Evolutionary conservation across 2,113 vertebrate genomes (phyloP).

Genomic region (Thamnophis sirtalis): DNA sequence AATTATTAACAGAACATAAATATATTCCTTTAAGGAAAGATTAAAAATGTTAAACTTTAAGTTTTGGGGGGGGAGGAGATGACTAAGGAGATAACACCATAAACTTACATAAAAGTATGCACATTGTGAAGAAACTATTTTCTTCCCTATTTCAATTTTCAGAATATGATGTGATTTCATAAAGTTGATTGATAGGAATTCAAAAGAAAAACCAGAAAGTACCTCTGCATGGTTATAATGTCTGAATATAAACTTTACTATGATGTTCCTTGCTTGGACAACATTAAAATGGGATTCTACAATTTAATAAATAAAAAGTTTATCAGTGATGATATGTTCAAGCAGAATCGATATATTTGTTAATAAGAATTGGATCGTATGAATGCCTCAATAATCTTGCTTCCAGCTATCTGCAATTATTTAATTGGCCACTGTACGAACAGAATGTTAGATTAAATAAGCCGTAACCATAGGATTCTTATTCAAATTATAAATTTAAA

Average conservation of each 20-base stretch:
- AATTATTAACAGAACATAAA: neutral
- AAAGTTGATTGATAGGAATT: neutral
- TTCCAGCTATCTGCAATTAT: neutral
- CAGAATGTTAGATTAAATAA: neutral
- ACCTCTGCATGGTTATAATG: neutral
- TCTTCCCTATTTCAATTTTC: neutral
- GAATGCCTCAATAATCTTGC: neutral
- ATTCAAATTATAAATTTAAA: neutral
- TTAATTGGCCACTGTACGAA: neutral
- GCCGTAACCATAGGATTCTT: neutral
- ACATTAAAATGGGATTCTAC: neutral
- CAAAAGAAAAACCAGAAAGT: neutral
- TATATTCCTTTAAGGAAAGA: neutral
- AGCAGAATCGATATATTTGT: neutral
- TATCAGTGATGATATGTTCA: neutral
- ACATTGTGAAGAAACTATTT: neutral
- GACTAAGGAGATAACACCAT: neutral
- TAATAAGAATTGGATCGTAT: neutral
- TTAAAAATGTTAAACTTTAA: neutral
- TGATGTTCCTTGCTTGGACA: neutral
- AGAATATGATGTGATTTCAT: neutral
- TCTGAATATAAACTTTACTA: neutral
- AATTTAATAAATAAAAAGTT: neutral
- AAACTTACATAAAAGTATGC: neutral
- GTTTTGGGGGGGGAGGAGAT: neutral